phyloP scores from a whole-genome alignment of 2,888 invertebrate genomes.

The Hypomecis punctinalis region DNA sequence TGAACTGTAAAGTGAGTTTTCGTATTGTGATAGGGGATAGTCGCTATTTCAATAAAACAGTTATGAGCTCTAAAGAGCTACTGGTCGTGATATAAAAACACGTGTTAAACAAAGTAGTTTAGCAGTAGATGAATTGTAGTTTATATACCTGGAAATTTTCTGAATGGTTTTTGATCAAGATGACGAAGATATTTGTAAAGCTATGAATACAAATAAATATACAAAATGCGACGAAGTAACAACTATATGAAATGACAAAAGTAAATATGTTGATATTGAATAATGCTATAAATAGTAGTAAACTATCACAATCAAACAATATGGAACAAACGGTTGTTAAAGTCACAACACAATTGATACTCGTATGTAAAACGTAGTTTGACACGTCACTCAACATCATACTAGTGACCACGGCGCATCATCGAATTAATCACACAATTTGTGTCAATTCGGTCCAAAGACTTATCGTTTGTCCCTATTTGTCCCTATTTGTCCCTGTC shows the following conservation, averaged over 20 bases:
- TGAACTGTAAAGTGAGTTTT: constrained; percentile 51
- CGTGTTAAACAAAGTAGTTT: constrained; percentile 34
- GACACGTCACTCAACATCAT: constrained; percentile 13
- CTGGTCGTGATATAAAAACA: constrained; percentile 32
- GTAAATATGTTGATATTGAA: neutral
- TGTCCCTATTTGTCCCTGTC: constrained; percentile 34
- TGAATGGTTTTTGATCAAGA: neutral
- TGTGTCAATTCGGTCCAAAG: constrained; percentile 35
- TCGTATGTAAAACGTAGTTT: constrained; percentile 19
- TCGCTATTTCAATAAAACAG: constrained; percentile 44
- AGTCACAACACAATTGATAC: constrained; percentile 27
- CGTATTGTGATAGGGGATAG: constrained; percentile 50
- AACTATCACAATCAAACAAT: constrained; percentile 9
- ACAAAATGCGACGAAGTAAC: too few relatives aligned
- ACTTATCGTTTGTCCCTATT: constrained; percentile 29
- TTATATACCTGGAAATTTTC: constrained; percentile 30
- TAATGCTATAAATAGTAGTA: neutral
- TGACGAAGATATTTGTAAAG: too few relatives aligned
- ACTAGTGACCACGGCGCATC: constrained; percentile 17
- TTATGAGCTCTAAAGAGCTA: constrained; percentile 34
- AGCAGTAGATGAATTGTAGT: constrained; percentile 28
- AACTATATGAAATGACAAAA: too few relatives aligned
- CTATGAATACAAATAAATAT: too few relatives aligned
- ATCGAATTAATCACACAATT: constrained; percentile 40
- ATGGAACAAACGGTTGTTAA: constrained; percentile 10